Evolutionary conservation across 2,113 vertebrate genomes (phyloP), one percentile per base, ranked within the genome.

Genomic region (Pica pica): DNA sequence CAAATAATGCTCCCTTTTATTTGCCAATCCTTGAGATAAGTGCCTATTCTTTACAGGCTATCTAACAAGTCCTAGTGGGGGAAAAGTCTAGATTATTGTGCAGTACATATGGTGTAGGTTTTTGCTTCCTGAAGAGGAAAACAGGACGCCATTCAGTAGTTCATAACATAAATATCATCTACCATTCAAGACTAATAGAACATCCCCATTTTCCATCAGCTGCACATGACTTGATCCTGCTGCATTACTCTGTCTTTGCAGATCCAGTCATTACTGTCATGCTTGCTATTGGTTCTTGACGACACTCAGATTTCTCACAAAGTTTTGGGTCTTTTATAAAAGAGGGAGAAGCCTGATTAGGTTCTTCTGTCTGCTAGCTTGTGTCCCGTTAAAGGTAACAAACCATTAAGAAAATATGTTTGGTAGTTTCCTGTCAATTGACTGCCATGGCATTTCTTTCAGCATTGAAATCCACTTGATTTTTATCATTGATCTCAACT

Each of bases 21-120:
- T 94, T 93, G 96, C 96, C 97, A 98, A 31, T 96, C 96, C 94
- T 96, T 96, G 97, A 93, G 88, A 95, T 84, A 98, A 98, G 97
- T 98, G 97, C 98, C 98, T 98, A 96, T 95, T 95, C 93, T 94
- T 87, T 96, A 92, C 95, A 97, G 97, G 97, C 93, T 90, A 95
- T 87, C 81, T 94, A 71, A 42, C 75, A 83, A 88, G 14, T 88
- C 84, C 61, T 41, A 20, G 27, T 23, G 39, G 73, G 46, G 37
- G 42, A 37, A 88, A 80, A 89, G 71, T 82, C 69, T 47, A 74
- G 49, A 18, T 65, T 26, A 60, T 63, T 74, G n/a, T 49, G 16
- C 35, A 93, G 67, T 67, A 67, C 1, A 1, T 55, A 10, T 22
- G 35, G 35, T 31, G 17, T 68, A 35, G 50, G 30, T 22, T 89